Conservation (phyloP, 2,888 invertebrate species). For the Mesopsocus fuscifrons region DNA sequence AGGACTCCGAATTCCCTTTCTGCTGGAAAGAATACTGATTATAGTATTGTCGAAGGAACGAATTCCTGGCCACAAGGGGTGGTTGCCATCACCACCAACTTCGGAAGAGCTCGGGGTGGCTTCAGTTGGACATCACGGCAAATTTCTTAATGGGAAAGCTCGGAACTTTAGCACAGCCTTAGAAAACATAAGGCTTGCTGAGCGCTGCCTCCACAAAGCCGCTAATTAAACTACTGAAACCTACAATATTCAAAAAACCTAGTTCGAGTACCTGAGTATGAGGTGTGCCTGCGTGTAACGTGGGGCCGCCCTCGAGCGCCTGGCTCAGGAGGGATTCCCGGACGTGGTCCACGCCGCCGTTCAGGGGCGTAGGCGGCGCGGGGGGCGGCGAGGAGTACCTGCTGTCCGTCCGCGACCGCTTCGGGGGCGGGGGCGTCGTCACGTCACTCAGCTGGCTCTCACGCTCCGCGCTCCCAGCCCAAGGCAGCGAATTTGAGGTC, state of each 20-base stretch:
- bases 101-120: too few relatives aligned
- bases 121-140: not conserved
- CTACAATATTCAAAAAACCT: too few relatives aligned
- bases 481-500: constrained; percentile 39
- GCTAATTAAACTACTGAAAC: too few relatives aligned
- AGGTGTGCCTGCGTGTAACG: constrained; percentile 31
- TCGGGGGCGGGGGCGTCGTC: constrained; percentile 43
- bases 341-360: constrained; percentile 27
- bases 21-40: constrained; percentile 18
- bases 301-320: constrained; percentile 53
- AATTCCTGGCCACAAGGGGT: not conserved
- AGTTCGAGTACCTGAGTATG: constrained; percentile 15
- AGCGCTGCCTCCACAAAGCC: too few relatives aligned
- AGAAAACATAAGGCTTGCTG: too few relatives aligned
- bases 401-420: constrained; percentile 36
- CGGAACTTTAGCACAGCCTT: too few relatives aligned
- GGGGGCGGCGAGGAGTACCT: constrained; percentile 24
- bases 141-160: not conserved
- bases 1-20: constrained; percentile 36
- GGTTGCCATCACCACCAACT: too few relatives aligned
- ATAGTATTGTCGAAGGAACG: not conserved
- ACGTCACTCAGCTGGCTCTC: constrained; percentile 28
- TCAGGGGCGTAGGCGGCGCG: constrained; percentile 18
- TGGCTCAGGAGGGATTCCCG: constrained; percentile 55
- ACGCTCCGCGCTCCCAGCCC: constrained; percentile 33